phyloP scores from a whole-genome alignment of 2,888 invertebrate species.

The Tipula vernalis region DNA sequence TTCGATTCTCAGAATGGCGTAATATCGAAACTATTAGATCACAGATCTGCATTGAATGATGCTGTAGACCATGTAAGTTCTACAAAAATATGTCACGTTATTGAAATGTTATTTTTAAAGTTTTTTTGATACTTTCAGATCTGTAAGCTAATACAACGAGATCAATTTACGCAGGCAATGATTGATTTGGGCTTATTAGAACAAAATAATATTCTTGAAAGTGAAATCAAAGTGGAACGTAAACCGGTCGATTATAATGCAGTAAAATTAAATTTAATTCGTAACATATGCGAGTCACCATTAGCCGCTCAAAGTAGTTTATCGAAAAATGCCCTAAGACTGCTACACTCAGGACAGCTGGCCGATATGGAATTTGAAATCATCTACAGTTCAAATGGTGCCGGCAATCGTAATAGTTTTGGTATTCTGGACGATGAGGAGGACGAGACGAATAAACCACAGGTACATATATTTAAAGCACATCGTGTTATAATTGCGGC shows the following conservation, averaged over 20 bases:
- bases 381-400: conserved; percentile 19
- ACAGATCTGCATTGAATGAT: conserved; percentile 38
- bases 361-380: conserved; percentile 57
- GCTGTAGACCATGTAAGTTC: conserved; percentile 37
- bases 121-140: conserved; percentile 19
- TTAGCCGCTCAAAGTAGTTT: conserved; percentile 41
- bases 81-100: too few species aligned
- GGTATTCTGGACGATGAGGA: conserved; percentile 9
- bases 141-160: conserved; percentile 47
- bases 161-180: conserved; percentile 46
- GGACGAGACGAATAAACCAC: conserved; percentile 16
- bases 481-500: conserved; percentile 55
- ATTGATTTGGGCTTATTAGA: conserved; percentile 43
- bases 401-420: background rate
- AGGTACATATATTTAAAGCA: conserved; percentile 38
- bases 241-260: conserved; percentile 26
- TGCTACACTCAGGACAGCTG: conserved; percentile 40
- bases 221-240: conserved; percentile 20
- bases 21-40: conserved; percentile 37
- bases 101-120: background rate
- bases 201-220: conserved; percentile 23
- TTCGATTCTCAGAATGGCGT: conserved; percentile 36
- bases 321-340: conserved; percentile 43
- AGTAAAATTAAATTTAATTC: conserved; percentile 38
- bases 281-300: conserved; percentile 48